Base-by-base conservation (phyloP, 2,113 vertebrate species). In the Clupea harengus region DNA sequence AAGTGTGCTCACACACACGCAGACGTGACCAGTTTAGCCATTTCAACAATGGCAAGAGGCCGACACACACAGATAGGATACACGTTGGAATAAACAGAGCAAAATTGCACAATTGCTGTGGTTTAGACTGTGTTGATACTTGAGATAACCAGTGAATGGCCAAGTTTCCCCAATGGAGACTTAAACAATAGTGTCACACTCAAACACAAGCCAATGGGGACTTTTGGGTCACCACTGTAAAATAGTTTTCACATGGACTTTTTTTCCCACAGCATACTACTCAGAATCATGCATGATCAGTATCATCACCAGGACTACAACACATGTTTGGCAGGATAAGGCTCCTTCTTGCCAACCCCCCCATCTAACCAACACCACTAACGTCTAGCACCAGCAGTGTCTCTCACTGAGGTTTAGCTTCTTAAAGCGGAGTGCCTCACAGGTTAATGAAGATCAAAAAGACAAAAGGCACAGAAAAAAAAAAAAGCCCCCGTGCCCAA, bases 221-320 rank as follows among this genome's bases (percentile, higher is more conserved):
- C 39, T 39, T 39, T 39, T 39, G 39, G 39, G 39, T 39, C 39
- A 39, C 39, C 39, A 39, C 39, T 39, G 39, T 39, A 39, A 39
- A 39, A 39, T 39, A 39, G 39, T 39, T 39, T 39, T 39, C 39
- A 39, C 39, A 39, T 64, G 84, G 17, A 60, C 18, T 22, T 60
- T 60, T 18, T 60, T 85, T 20, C 10, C 10, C 28, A 81, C 44
- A 57, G 75, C 13, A 20, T 57, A 32, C 57, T 57, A 32, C 78
- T 54, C 50, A 81, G 75, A 85, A 39, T 39, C 39, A 39, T 39
- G 39, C 50, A 49, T 22, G n/a, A 81, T 52, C 9, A 81, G 54
- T 22, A 81, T 85, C 84, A 85, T 85, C 81, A 75, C 84, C 84
- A 85, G 20, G 44, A 54, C 18, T 22, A 60, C 18, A 20, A 60